phyloP scores from a whole-genome alignment of 2,113 vertebrate genomes.

The Cynopterus brachyotis region DNA sequence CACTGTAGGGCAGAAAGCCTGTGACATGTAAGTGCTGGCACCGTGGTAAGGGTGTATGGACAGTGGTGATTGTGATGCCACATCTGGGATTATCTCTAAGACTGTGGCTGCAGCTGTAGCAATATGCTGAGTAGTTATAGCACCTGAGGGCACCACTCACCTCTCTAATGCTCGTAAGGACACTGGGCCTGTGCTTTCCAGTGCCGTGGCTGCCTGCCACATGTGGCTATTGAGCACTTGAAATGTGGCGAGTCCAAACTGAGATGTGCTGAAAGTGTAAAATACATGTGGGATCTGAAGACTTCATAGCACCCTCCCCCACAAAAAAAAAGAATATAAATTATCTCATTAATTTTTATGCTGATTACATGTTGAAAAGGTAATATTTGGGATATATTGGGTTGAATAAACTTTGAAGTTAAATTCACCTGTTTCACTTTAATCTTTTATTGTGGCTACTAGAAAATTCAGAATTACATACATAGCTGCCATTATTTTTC shows the following conservation, averaged over 20 bases:
- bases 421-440: background rate
- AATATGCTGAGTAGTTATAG: rapidly evolving
- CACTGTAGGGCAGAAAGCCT: background rate
- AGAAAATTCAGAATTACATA: background rate
- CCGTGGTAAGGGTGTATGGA: rapidly evolving
- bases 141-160: background rate
- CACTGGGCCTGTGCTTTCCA: background rate
- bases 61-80: background rate
- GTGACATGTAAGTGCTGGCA: background rate
- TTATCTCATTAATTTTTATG: background rate
- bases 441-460: background rate
- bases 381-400: background rate
- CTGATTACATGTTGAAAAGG: background rate
- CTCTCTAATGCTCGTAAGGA: background rate
- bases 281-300: background rate
- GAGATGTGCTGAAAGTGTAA: background rate
- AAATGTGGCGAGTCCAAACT: background rate
- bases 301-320: background rate
- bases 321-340: background rate
- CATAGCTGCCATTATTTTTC: background rate
- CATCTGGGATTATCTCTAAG: background rate
- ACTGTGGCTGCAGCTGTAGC: rapidly evolving
- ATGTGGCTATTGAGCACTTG: background rate
- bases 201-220: background rate
- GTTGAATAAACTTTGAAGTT: background rate